Conservation (phyloP, 2,888 invertebrate species). For the Apodemia duryi region DNA sequence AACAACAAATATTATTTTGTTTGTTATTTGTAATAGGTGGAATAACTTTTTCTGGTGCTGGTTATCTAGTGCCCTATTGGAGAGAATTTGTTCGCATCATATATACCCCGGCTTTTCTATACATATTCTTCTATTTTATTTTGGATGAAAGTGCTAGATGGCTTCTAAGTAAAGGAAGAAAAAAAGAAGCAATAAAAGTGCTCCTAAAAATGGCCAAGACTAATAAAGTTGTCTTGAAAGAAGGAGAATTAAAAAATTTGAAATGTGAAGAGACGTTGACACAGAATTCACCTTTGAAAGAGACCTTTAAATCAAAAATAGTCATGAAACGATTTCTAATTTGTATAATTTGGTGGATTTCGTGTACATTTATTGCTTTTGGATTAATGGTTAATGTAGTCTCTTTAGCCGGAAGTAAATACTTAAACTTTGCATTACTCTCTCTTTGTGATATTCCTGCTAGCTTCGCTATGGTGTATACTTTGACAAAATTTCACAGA, state of each 20-base stretch:
- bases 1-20: slow-evolving; percentile 51
- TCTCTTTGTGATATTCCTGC: slow-evolving; percentile 78
- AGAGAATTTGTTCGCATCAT: not conserved
- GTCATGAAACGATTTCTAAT: slow-evolving; percentile 43
- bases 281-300: slow-evolving; percentile 33
- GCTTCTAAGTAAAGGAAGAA: slow-evolving; percentile 83
- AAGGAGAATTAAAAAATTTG: slow-evolving; percentile 39
- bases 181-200: slow-evolving; percentile 79
- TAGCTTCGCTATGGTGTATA: slow-evolving; percentile 67
- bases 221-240: slow-evolving; percentile 45
- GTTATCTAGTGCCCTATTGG: slow-evolving; percentile 60
- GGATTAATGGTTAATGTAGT: slow-evolving; percentile 84
- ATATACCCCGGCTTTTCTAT: not conserved
- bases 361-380: slow-evolving; percentile 71
- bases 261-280: slow-evolving; percentile 36
- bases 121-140: not conserved
- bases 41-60: slow-evolving; percentile 80
- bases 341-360: slow-evolving; percentile 51
- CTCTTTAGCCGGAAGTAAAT: slow-evolving; percentile 84
- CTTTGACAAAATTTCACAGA: slow-evolving; percentile 71
- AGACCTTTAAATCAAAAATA: slow-evolving; percentile 42
- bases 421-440: slow-evolving; percentile 84
- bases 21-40: slow-evolving; percentile 81
- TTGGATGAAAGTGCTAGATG: slow-evolving; percentile 79
- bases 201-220: slow-evolving; percentile 77